These are phyloP conservation scores for Aporophyla lueneburgensis DNA, from an alignment of 2,888 invertebrate genomes.

Conservation along the genomic window DNA sequence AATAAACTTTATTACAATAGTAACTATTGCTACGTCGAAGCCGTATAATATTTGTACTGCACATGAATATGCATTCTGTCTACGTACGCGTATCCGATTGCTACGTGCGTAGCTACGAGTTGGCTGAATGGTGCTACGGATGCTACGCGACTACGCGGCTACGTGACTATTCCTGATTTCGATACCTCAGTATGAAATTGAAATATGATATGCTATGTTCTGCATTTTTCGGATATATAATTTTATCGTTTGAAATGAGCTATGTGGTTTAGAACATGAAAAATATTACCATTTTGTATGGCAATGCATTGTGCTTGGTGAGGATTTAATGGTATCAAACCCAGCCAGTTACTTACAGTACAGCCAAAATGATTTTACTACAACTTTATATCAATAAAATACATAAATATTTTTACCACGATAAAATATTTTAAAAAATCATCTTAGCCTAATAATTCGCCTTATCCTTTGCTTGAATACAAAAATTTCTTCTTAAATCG, in stretches of 20 bases:
- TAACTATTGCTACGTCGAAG: neutral
- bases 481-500: neutral
- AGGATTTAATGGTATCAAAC: neutral
- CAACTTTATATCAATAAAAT: too few species aligned
- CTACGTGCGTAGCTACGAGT: constrained; percentile 34
- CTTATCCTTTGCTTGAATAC: neutral
- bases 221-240: constrained; percentile 1
- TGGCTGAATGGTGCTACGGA: neutral
- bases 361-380: too few species aligned
- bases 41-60: neutral
- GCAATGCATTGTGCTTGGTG: neutral
- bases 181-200: constrained; percentile 14
- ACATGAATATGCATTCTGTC: constrained; percentile 16
- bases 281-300: neutral
- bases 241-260: constrained; percentile 4
- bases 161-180: constrained; percentile 36
- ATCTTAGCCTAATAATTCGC: accelerated
- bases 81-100: constrained; percentile 16
- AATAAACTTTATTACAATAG: neutral
- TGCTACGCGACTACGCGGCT: constrained; percentile 27
- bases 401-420: too few species aligned
- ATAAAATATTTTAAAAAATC: neutral
- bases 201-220: constrained; percentile 17
- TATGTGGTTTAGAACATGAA: neutral
- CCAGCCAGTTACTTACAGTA: too few species aligned